Evolutionary conservation across 1,140 invertebrate species (phyloP), one percentile per base, ranked within the genome.

Genomic region (Leguminivora glycinivorella): DNA sequence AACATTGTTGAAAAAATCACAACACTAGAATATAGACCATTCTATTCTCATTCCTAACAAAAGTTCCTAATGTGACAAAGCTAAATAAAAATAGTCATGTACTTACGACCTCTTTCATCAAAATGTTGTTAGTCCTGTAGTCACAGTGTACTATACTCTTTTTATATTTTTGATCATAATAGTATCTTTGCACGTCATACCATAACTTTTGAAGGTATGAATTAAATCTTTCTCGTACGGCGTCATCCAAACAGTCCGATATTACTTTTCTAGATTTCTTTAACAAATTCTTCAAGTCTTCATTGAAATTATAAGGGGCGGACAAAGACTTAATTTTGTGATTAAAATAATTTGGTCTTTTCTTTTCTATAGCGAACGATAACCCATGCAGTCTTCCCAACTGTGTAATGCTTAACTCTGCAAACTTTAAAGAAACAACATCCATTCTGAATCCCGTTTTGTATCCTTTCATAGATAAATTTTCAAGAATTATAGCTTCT

Each of bases 291-390:
- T 58, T 22, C 56, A 43, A 75, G 17, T 72, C 56, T 7, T 82
- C 74, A 31, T 77, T 70, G 34, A 67, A 73, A 31, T 58, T 52
- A n/a, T 73, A 31, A 4, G 56, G 40, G 10, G 60, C 10, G 58
- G 71, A 67, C 12, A 75, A 60, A 14, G 29, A 63, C 73, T 72
- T 72, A 19, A 88, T 74, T 43, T 83, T 81, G 2, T 47, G 60
- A 2, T 86, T 70, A 63, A 80, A 90, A 72, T 81, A 90, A 29
- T 78, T 72, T 0, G 81, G 81, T 63, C 71, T 72, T 72, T 75
- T 78, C 2, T 75, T 10, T 70, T 82, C 67, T 70, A 77, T 38
- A 4, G 75, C 71, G 60, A 81, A 79, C 0, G 76, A 75, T 26
- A 84, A 26, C 0, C 70, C 74, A 22, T 83, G 83, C 14, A 83